Conservation (phyloP, 2,113 vertebrate genomes). For the Raja brachyura region DNA sequence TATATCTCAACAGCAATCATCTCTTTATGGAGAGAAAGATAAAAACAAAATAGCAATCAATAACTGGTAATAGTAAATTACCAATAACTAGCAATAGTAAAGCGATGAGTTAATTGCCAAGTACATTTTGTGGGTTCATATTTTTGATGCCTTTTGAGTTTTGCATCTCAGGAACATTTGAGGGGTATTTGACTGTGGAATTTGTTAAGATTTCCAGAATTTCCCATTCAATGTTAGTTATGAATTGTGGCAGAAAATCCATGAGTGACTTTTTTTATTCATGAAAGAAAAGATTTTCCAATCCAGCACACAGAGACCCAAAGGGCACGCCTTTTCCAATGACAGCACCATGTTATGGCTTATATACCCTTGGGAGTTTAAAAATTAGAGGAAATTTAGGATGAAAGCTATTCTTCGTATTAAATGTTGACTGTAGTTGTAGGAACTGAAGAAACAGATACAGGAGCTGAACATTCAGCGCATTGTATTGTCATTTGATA, state of each 20-base stretch:
- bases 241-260: not conserved
- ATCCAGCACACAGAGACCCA: not conserved
- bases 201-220: not conserved
- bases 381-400: not conserved
- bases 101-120: not conserved
- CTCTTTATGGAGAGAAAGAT: not conserved
- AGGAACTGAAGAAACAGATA: too few relatives aligned
- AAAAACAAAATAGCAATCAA: not conserved
- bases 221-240: not conserved
- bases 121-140: not conserved
- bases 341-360: not conserved
- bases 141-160: not conserved
- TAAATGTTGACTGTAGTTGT: not conserved
- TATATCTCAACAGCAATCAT: not conserved
- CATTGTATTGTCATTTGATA: too few relatives aligned
- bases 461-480: too few relatives aligned
- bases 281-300: not conserved
- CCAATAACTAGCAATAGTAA: too few relatives aligned
- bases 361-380: not conserved
- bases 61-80: too few relatives aligned
- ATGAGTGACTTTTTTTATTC: not conserved
- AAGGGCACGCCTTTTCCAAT: not conserved
- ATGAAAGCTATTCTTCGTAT: not conserved
- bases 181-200: not conserved
- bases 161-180: not conserved